Evolutionary conservation across 2,797 vertebrate genomes (phyloP), one percentile per base, ranked within the genome.

Genomic region (Sylvilagus floridanus): DNA sequence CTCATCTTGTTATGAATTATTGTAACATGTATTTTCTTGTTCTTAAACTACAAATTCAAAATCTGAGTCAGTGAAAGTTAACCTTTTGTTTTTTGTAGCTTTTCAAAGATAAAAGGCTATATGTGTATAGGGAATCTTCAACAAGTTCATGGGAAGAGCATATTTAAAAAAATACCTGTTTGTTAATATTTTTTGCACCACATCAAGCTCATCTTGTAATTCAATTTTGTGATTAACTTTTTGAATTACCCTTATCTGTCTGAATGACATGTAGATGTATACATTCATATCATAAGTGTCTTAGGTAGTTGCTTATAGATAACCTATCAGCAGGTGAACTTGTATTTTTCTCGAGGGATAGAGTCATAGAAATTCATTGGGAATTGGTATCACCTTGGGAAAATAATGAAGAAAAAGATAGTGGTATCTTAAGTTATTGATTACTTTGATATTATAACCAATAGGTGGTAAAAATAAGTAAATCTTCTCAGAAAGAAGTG

Each of bases 381-480:
- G n/a, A 76, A 6, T 62, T 88, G 35, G 42, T 26, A 60, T 5
- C 24, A 69, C 7, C 88, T 83, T 71, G 9, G n/a, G 19, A 71
- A 9, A 86, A 37, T 71, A 24, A 52, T 35, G 30, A 12, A 63
- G 68, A 88, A 47, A 6, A 50, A 21, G 1, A 3, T 12, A 13
- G 28, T 47, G 86, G 81, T 19, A 14, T 35, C 62, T 63, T 79
- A 94, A 88, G 2, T 92, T 94, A 68, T 93, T 32, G 71, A 8
- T 57, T 91, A 35, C 14, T 94, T 95, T 90, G 21, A 78, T 37
- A 12, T 32, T 78, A 68, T 37, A 85, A 54, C 1, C 17, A 22
- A 50, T 66, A 78, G 75, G 47, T 28, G 54, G 47, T 52, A 89
- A 4, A 84, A 42, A n/a, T 72, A 50, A 73, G 19, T 14, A 75